These are phyloP conservation scores for Bucco capensis DNA, from an alignment of 2,113 vertebrate genomes.

Conservation along the genomic window DNA sequence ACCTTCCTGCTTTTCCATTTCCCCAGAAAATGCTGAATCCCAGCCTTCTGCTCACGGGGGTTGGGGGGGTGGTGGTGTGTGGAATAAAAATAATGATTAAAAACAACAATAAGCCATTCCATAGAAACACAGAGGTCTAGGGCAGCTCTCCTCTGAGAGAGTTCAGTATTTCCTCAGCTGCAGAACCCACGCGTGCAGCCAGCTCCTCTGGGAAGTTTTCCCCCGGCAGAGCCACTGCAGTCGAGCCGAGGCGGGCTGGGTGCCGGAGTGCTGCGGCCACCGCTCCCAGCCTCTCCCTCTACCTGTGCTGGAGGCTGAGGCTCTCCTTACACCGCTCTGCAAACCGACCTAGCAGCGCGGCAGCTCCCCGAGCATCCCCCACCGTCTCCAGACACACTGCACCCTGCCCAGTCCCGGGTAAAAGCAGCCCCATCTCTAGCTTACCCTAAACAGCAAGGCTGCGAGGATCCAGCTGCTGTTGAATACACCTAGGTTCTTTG, in stretches of 20 bases:
- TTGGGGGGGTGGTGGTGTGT: too few species aligned
- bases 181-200: constrained; percentile 39
- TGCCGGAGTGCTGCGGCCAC: background rate
- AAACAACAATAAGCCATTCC: background rate
- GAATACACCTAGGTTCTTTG: constrained; percentile 60
- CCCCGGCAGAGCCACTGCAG: constrained; percentile 46
- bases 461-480: constrained; percentile 58
- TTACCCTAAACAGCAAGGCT: constrained; percentile 68
- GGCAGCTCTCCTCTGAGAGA: constrained; percentile 37
- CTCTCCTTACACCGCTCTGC: background rate
- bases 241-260: constrained; percentile 20
- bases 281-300: background rate
- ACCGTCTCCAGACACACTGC: background rate
- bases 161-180: constrained; percentile 53
- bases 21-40: constrained; percentile 12
- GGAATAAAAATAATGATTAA: background rate
- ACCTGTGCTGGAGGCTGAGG: background rate
- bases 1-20: constrained; percentile 15
- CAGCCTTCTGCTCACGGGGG: background rate
- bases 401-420: background rate
- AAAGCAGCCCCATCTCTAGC: background rate
- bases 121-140: constrained; percentile 19
- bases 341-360: background rate
- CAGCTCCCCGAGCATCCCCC: background rate
- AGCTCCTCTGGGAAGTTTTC: constrained; percentile 59